These are phyloP conservation scores for Silurus lanzhouensis DNA, from an alignment of 2,797 vertebrate genomes.

Conservation along the genomic window DNA sequence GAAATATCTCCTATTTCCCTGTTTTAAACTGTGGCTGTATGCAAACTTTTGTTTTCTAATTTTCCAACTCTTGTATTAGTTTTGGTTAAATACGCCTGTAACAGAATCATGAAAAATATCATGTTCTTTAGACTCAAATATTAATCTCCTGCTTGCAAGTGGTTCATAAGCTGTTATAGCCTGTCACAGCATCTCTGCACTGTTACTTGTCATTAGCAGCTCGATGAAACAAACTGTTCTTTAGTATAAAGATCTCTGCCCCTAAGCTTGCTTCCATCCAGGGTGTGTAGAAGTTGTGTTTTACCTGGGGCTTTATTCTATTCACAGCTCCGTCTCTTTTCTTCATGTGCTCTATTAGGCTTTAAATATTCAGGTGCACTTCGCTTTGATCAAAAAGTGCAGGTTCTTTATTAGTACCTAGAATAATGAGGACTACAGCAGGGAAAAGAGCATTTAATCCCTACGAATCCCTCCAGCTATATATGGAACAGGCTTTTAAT, in stretches of 20 bases:
- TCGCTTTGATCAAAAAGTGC: background rate
- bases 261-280: slow-evolving; percentile 3
- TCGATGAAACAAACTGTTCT: background rate
- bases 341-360: background rate
- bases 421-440: background rate
- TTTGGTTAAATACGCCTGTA: background rate
- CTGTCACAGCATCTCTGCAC: slow-evolving; percentile 8
- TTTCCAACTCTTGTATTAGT: background rate
- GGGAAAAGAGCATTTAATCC: background rate
- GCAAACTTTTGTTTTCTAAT: slow-evolving; percentile 4
- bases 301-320: background rate
- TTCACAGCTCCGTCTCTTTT: background rate
- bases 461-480: no score
- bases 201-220: slow-evolving; percentile 39
- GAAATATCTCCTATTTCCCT: background rate
- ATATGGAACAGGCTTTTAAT: no score
- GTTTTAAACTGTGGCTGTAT: background rate
- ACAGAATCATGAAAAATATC: slow-evolving; percentile 11
- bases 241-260: slow-evolving; percentile 17
- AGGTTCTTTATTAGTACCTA: slow-evolving; percentile 9
- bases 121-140: slow-evolving; percentile 2
- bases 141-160: slow-evolving; percentile 23
- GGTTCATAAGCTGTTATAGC: slow-evolving; percentile 35
- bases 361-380: background rate
- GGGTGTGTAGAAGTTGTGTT: slow-evolving; percentile 4